These are phyloP conservation scores for Aeoliscus strigatus DNA, from an alignment of 2,797 vertebrate species.

Conservation along the genomic window DNA sequence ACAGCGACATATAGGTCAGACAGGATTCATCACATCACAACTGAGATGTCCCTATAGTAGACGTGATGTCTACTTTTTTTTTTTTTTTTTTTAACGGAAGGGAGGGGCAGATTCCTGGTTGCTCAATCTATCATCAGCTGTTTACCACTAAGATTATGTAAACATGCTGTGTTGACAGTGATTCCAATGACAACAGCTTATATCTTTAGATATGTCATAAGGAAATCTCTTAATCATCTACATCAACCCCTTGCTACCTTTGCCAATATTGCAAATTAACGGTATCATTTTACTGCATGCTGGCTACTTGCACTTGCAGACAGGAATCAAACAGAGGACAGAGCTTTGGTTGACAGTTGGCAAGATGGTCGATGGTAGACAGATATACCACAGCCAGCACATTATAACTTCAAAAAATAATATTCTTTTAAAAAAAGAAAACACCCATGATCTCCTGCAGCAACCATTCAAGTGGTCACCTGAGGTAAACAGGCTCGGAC, in stretches of 20 bases:
- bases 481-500: slow-evolving; percentile 37
- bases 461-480: slow-evolving; percentile 31
- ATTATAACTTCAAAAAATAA: too few species aligned
- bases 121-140: slow-evolving; percentile 41
- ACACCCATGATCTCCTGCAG: slow-evolving; percentile 57
- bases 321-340: slow-evolving; percentile 27
- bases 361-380: slow-evolving; percentile 35
- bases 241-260: slow-evolving; percentile 17
- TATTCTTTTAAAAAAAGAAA: too few species aligned
- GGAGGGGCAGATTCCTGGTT: slow-evolving; percentile 10
- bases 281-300: slow-evolving; percentile 16
- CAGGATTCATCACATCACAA: too few species aligned
- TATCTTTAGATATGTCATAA: slow-evolving; percentile 18
- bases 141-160: slow-evolving; percentile 28
- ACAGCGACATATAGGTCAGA: slow-evolving; percentile 34
- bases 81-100: not conserved
- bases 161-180: slow-evolving; percentile 14
- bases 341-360: slow-evolving; percentile 24
- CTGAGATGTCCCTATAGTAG: too few species aligned
- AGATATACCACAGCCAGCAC: slow-evolving; percentile 33
- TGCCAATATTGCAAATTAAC: slow-evolving; percentile 34
- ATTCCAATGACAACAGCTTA: slow-evolving; percentile 47
- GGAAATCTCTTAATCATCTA: slow-evolving; percentile 15
- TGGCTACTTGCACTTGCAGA: not conserved
- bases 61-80: not conserved